These are phyloP conservation scores for Lycaon pictus DNA, from an alignment of 2,113 vertebrate genomes.

Conservation along the genomic window DNA sequence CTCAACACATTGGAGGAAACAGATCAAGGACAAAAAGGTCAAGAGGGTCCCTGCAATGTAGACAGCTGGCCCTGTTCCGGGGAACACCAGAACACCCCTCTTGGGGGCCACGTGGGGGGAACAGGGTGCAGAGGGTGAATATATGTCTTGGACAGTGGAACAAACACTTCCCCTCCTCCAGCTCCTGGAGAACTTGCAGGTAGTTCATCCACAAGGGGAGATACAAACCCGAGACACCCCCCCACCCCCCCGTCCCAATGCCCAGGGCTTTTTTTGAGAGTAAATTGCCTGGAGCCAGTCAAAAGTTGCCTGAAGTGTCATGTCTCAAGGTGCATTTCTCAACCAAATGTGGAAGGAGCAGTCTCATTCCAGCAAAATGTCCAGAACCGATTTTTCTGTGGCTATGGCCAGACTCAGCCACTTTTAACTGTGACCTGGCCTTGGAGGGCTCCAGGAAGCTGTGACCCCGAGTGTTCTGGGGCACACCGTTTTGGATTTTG, in stretches of 20 bases:
- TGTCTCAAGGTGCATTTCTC: not conserved
- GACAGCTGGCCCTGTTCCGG: not conserved
- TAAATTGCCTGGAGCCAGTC: not conserved
- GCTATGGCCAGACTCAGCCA: not conserved
- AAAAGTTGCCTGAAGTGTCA: not conserved
- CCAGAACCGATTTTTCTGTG: not conserved
- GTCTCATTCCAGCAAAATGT: not conserved
- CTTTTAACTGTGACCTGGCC: not conserved
- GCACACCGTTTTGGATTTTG: not conserved
- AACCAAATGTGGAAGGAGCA: not conserved
- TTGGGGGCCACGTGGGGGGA: not conserved
- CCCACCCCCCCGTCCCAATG: no score
- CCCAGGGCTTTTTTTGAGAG: not conserved
- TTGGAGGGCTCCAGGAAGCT: not conserved
- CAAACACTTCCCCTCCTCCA: not conserved
- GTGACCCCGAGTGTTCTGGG: not conserved
- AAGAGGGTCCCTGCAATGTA: no score
- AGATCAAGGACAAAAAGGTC: not conserved
- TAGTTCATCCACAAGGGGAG: not conserved
- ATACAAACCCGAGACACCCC: not conserved
- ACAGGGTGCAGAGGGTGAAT: not conserved
- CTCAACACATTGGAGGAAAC: not conserved
- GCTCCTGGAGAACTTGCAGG: not conserved
- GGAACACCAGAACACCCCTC: rapidly evolving
- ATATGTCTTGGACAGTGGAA: no score